A percentile compares a stretch with the other conserved stretches of the same genome.
phyloP scores from a whole-genome alignment of 2,888 invertebrate species.

The Halictus ligatus region DNA sequence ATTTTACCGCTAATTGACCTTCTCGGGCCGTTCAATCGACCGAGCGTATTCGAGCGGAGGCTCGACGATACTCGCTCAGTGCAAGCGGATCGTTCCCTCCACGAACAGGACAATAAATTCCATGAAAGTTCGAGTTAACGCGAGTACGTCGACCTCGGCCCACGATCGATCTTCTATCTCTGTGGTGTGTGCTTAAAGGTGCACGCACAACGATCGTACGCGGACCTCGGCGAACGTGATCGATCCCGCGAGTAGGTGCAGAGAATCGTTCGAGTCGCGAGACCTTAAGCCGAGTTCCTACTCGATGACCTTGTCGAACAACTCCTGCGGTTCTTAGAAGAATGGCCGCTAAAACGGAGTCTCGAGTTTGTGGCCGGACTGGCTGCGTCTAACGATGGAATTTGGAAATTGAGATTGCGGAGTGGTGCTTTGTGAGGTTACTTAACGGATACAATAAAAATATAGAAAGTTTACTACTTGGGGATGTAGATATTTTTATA shows the following conservation, averaged over 20 bases:
- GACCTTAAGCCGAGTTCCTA: not conserved
- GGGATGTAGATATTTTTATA: not conserved
- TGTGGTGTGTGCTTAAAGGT: constrained; percentile 36
- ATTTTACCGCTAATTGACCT: constrained; percentile 51
- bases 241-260: constrained; percentile 16
- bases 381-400: not conserved
- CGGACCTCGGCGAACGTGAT: constrained; percentile 11
- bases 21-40: constrained; percentile 8
- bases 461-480: not conserved
- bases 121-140: constrained; percentile 58
- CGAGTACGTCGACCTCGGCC: constrained; percentile 60
- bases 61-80: not conserved
- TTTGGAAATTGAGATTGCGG: not conserved
- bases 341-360: not conserved
- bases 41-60: not conserved
- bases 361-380: not conserved
- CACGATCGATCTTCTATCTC: constrained; percentile 59
- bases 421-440: not conserved
- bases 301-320: not conserved
- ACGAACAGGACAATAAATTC: constrained; percentile 54
- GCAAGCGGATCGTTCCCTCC: constrained; percentile 14
- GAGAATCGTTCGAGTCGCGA: not conserved
- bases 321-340: not conserved
- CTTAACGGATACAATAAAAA: not conserved
- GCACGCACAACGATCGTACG: constrained; percentile 41